phyloP scores from a whole-genome alignment of 1,140 invertebrate genomes.

The Muscidifurax raptorellus region DNA sequence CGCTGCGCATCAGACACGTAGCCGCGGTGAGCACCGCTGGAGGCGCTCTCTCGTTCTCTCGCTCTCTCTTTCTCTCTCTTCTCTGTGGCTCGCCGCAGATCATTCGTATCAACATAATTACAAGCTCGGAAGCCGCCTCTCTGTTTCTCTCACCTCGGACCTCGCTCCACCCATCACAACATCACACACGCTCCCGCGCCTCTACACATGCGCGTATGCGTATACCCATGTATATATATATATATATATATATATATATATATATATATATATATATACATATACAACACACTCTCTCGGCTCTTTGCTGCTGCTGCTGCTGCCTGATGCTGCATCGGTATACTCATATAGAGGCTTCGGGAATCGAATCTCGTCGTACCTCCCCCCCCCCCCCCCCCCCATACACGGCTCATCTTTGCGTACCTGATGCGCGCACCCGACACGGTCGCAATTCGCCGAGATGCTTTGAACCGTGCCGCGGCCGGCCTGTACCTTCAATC shows the following conservation, averaged over 20 bases:
- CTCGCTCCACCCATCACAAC: slow-evolving; percentile 75
- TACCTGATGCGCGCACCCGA: slow-evolving; percentile 42
- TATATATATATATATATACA: too few relatives aligned
- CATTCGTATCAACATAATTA: slow-evolving; percentile 77
- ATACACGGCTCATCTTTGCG: background rate
- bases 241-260: too few relatives aligned
- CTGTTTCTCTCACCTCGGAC: slow-evolving; percentile 75
- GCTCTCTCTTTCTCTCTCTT: slow-evolving; percentile 10
- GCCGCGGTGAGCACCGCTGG: slow-evolving; percentile 71
- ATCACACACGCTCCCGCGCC: slow-evolving; percentile 67
- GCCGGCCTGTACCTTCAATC: background rate
- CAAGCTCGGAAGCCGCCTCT: slow-evolving; percentile 76
- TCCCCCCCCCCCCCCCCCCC: background rate
- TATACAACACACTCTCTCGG: background rate
- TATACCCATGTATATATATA: slow-evolving; percentile 51
- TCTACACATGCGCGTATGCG: slow-evolving; percentile 18
- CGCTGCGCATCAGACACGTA: slow-evolving; percentile 1
- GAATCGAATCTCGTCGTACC: slow-evolving; percentile 45
- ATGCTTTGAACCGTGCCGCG: slow-evolving; percentile 44
- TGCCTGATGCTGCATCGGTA: too few relatives aligned
- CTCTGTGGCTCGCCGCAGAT: slow-evolving; percentile 73
- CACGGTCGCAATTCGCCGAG: slow-evolving; percentile 12
- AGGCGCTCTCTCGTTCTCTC: slow-evolving; percentile 45
- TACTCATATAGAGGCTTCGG: background rate
- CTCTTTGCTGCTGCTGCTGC: background rate